Evolutionary conservation across 1,140 invertebrate species (phyloP), one percentile per base, ranked within the genome.

Genomic region (Bacillus rossius): DNA sequence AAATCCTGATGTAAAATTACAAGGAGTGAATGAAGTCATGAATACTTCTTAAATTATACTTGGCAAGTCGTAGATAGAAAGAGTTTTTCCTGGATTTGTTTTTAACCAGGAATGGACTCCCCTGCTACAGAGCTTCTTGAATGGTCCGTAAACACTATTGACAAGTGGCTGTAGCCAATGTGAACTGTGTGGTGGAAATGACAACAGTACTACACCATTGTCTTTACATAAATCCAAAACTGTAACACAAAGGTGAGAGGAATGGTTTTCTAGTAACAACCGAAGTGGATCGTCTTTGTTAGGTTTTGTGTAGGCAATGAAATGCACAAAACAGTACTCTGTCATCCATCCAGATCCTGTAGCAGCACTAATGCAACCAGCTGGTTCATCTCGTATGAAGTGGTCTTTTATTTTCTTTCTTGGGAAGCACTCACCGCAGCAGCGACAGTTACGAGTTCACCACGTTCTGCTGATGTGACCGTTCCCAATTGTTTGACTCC

Each of bases 331-430:
- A 34, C 29, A 34, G 29, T 10, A 4, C 29, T 34, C 29, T 34
- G 29, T 34, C 29, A 34, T 34, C 29, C 29, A 34, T 10, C 29
- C 29, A 34, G 29, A 34, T 34, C 29, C 29, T 34, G 29, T 34
- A 34, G 29, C 29, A 34, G 29, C 29, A 34, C 29, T 10, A 7
- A 34, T 48, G 55, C 57, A 66, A 22, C 67, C 69, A 26, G 66
- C 7, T 29, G 75, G 75, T 22, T 70, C 75, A 66, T 72, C 71
- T 49, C 64, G 68, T 4, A 79, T 56, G 55, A 80, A 76, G 61
- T 74, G 68, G 14, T 71, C 66, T 43, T 72, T 63, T 56, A 67
- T 74, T 55, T 68, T 61, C 7, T 71, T 65, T 59, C 72, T 37
- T 8, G 73, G 70, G 61, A 75, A 76, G 5, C 29, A 34, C 29